phyloP scores from a whole-genome alignment of 2,888 invertebrate species.

The Oxycera nigricornis region DNA sequence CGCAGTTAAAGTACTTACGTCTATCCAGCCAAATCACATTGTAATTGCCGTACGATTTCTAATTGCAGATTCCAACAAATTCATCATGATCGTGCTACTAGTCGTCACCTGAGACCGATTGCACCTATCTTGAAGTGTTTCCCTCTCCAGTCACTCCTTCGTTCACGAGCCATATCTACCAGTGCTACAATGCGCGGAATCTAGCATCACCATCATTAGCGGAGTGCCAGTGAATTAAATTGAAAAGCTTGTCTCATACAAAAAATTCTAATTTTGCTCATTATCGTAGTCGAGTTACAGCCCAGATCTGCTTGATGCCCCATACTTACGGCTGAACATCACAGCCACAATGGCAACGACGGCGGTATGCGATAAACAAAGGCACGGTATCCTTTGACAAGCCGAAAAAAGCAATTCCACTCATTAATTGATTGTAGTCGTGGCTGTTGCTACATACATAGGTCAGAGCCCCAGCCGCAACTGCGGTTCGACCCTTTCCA shows the following conservation, averaged over 20 bases:
- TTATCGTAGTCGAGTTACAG: slow-evolving; percentile 26
- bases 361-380: slow-evolving; percentile 30
- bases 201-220: slow-evolving; percentile 4
- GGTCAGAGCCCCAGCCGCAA: slow-evolving; percentile 28
- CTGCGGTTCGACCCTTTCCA: not conserved
- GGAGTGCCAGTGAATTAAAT: slow-evolving; percentile 29
- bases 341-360: slow-evolving; percentile 25
- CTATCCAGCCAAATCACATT: too few relatives aligned
- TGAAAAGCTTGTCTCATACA: slow-evolving; percentile 5
- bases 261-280: slow-evolving; percentile 35
- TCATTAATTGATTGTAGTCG: slow-evolving; percentile 28
- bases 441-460: slow-evolving; percentile 2
- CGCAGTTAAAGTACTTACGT: not conserved
- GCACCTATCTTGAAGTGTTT: not conserved
- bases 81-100: not conserved
- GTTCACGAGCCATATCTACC: not conserved
- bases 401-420: slow-evolving; percentile 35
- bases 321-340: slow-evolving; percentile 25
- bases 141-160: not conserved
- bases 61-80: slow-evolving; percentile 6
- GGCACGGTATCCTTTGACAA: slow-evolving; percentile 27
- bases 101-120: not conserved
- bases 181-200: not conserved
- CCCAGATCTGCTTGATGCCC: slow-evolving; percentile 1
- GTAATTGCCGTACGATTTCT: not conserved